A percentile compares a stretch with the other conserved stretches of the same genome.
These are phyloP conservation scores for Meda fulgida DNA, from an alignment of 2,797 vertebrate genomes.

Conservation along the genomic window DNA sequence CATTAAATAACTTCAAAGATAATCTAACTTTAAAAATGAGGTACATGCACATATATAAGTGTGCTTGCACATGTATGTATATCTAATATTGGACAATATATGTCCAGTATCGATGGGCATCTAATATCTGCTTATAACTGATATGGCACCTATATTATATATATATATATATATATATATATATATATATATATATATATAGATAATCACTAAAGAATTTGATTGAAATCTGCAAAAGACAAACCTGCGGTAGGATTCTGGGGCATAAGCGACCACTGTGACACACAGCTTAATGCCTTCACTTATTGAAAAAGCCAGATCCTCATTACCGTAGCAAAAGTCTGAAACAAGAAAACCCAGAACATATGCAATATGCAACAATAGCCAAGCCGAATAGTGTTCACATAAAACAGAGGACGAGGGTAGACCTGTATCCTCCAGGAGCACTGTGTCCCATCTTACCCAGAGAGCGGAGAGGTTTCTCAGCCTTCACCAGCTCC, in stretches of 20 bases:
- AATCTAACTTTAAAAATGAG: background rate
- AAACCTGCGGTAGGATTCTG: constrained; percentile 96
- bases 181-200: background rate
- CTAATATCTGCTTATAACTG: background rate
- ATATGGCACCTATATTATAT: background rate
- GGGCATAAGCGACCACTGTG: constrained; percentile 95
- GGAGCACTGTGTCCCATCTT: constrained; percentile 58
- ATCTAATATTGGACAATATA: background rate
- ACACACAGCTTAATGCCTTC: constrained; percentile 98
- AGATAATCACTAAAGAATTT: background rate
- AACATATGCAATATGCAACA: background rate
- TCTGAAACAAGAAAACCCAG: constrained; percentile 75
- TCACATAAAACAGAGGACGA: background rate
- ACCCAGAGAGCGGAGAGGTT: constrained; percentile 96
- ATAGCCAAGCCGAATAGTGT: background rate
- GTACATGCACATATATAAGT: background rate
- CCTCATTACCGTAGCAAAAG: constrained; percentile 98
- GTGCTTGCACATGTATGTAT: too few relatives aligned
- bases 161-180: too few relatives aligned
- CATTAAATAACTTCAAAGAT: background rate
- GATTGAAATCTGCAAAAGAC: background rate
- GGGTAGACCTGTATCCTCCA: background rate
- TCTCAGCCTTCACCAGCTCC: constrained; percentile 96
- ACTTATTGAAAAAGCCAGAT: constrained; percentile 95
- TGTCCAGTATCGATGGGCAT: background rate